phyloP scores from a whole-genome alignment of 1,140 invertebrate genomes.

The Plectrocnemia conspersa region DNA sequence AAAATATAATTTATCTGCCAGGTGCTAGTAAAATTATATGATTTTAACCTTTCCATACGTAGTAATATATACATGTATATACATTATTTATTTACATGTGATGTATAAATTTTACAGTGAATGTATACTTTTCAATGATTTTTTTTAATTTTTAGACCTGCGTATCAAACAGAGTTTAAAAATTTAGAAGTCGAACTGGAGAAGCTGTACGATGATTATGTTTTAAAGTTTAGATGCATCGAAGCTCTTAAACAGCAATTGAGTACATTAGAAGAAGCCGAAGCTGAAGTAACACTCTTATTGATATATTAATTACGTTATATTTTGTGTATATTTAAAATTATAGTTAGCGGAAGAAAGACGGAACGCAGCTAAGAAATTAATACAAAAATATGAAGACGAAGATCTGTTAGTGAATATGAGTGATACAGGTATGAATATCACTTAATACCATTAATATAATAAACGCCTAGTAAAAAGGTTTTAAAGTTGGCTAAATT shows the following conservation, averaged over 20 bases:
- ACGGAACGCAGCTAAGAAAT: conserved; percentile 46
- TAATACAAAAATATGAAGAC: conserved; percentile 50
- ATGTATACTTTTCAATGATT: no score
- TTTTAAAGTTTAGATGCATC: conserved; percentile 80
- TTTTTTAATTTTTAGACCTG: conserved; percentile 84
- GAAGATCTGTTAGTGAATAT: conserved; percentile 50
- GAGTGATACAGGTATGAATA: conserved; percentile 40
- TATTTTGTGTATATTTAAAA: conserved; percentile 11
- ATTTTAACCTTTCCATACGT: no score
- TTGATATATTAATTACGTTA: neutral
- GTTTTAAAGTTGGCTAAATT: neutral
- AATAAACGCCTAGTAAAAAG: no score
- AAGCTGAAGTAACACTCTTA: conserved; percentile 42
- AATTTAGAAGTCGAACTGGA: conserved; percentile 83
- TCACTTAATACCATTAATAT: neutral
- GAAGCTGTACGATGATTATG: conserved; percentile 81
- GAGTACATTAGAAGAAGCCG: conserved; percentile 44
- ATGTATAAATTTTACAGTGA: no score
- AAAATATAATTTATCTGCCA: no score
- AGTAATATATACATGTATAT: no score
- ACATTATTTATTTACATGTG: no score
- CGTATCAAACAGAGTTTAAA: conserved; percentile 96
- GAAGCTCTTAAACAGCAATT: conserved; percentile 53
- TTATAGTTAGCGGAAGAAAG: conserved; percentile 46
- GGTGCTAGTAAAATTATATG: no score